phyloP scores from a whole-genome alignment of 2,888 invertebrate genomes.

The Ceriagrion tenellum region DNA sequence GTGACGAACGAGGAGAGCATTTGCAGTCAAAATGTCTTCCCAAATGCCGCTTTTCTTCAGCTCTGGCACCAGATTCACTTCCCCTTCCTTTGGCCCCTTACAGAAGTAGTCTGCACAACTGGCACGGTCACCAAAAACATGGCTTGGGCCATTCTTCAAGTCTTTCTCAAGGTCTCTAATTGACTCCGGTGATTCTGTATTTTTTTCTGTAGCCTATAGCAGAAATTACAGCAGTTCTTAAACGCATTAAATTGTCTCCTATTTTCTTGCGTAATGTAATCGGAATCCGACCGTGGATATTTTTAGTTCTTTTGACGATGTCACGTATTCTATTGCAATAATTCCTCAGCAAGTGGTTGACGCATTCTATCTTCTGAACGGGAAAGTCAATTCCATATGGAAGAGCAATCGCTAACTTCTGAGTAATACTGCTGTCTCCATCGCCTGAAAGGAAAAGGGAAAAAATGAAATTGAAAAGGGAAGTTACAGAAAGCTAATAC shows the following conservation, averaged over 20 bases:
- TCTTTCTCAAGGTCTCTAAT: constrained; percentile 21
- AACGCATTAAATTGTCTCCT: constrained; percentile 7
- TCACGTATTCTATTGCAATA: constrained; percentile 34
- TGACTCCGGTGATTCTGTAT: background rate
- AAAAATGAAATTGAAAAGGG: background rate
- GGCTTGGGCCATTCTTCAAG: constrained; percentile 69
- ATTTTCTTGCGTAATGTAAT: constrained; percentile 33
- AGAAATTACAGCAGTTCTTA: constrained; percentile 65
- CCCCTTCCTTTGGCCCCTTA: constrained; percentile 59
- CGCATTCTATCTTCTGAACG: constrained; percentile 28
- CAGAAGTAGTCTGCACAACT: constrained; percentile 68
- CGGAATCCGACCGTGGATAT: background rate
- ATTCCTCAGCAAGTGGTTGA: background rate
- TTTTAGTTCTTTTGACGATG: constrained; percentile 49
- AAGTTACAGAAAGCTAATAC: background rate
- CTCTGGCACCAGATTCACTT: constrained; percentile 51
- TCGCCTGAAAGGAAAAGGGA: background rate
- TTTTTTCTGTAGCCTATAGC: constrained; percentile 51
- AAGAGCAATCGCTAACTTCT: background rate
- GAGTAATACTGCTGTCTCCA: constrained; percentile 16
- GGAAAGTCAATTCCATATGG: constrained; percentile 17
- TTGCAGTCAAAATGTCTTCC: constrained; percentile 68
- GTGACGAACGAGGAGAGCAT: constrained; percentile 59
- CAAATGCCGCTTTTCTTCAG: constrained; percentile 53
- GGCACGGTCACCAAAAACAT: constrained; percentile 69